Conservation (phyloP, 2,888 invertebrate genomes). For the Drosophila fulvimacula region DNA sequence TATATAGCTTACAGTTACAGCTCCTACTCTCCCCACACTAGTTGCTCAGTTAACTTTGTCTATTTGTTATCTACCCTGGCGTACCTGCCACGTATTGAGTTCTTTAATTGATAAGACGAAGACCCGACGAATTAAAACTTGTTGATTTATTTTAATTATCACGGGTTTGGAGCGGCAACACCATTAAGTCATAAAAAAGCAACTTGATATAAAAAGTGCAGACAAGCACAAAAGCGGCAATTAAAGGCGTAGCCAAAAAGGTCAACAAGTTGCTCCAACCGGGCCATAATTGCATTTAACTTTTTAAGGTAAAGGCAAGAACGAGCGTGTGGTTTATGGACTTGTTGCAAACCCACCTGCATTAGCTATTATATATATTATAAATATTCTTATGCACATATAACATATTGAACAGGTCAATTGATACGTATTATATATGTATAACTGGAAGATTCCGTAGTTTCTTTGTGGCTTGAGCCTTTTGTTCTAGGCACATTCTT, state of each 20-base stretch:
- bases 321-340: constrained; percentile 30
- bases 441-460: neutral
- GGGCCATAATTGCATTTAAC: constrained; percentile 48
- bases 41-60: constrained; percentile 50
- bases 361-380: neutral
- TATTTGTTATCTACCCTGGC: constrained; percentile 55
- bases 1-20: neutral
- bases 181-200: constrained; percentile 53
- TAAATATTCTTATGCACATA: neutral
- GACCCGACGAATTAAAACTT: constrained; percentile 34
- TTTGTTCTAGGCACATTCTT: constrained; percentile 20
- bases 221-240: constrained; percentile 38
- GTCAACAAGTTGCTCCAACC: constrained; percentile 64
- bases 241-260: constrained; percentile 53
- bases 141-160: constrained; percentile 48
- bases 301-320: constrained; percentile 35
- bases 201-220: constrained; percentile 40
- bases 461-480: constrained; percentile 26
- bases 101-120: constrained; percentile 50
- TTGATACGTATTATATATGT: neutral
- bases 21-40: neutral
- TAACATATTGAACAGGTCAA: neutral
- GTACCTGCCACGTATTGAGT: constrained; percentile 35
- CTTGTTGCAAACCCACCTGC: constrained; percentile 22
- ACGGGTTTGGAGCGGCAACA: constrained; percentile 19